These are phyloP conservation scores for Ceramica pisi DNA, from an alignment of 2,888 invertebrate genomes.

Conservation along the genomic window DNA sequence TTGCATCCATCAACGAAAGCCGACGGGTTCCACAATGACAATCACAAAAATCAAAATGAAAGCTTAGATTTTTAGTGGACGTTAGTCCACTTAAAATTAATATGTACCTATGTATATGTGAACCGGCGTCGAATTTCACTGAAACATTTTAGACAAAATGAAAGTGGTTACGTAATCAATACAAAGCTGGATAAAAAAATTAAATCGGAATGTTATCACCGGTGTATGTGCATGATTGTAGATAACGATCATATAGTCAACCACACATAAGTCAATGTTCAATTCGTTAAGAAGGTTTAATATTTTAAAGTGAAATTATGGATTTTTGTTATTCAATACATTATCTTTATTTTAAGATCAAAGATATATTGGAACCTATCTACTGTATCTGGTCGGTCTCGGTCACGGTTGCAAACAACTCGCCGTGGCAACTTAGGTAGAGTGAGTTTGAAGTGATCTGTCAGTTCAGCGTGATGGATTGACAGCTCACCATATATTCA, in stretches of 20 bases:
- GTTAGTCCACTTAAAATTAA: constrained; percentile 20
- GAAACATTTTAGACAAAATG: constrained; percentile 26
- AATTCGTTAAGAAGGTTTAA: neutral
- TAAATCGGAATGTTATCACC: neutral
- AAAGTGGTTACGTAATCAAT: constrained; percentile 3
- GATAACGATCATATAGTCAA: constrained; percentile 17
- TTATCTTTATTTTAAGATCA: too few relatives aligned
- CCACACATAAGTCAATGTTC: neutral
- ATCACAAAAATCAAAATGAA: constrained; percentile 45
- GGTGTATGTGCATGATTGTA: neutral
- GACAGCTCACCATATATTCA: too few relatives aligned
- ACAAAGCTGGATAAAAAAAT: constrained; percentile 7
- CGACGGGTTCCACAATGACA: constrained; percentile 38
- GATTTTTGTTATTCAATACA: too few relatives aligned
- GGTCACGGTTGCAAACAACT: too few relatives aligned
- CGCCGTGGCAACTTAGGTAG: too few relatives aligned
- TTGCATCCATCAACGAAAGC: constrained; percentile 55
- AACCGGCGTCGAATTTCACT: constrained; percentile 4
- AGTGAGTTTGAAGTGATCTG: too few relatives aligned
- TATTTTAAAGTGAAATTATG: too few relatives aligned
- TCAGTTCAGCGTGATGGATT: too few relatives aligned
- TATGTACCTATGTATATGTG: constrained; percentile 18
- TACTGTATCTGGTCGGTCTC: too few relatives aligned
- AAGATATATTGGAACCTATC: too few relatives aligned
- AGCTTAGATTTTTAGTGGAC: constrained; percentile 44